These are phyloP conservation scores for Drosophila paramelanica DNA, from an alignment of 2,888 invertebrate genomes.

Conservation along the genomic window DNA sequence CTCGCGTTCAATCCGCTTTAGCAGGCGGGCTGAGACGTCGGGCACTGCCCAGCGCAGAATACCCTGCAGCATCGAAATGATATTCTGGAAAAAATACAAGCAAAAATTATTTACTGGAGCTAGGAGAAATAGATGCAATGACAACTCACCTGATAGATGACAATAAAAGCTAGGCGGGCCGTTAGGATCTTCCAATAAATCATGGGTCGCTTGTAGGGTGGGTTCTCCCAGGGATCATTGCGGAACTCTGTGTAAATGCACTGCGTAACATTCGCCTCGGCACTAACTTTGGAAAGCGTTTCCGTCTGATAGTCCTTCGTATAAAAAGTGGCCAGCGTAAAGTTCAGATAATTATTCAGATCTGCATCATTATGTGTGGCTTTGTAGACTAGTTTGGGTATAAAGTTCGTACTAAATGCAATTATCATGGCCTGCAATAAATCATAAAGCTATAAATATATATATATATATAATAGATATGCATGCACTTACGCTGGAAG, in stretches of 20 bases:
- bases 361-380: slow-evolving; percentile 85
- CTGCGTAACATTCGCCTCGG: slow-evolving; percentile 82
- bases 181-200: slow-evolving; percentile 91
- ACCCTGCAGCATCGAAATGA: slow-evolving; percentile 90
- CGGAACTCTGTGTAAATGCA: slow-evolving; percentile 90
- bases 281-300: slow-evolving; percentile 74
- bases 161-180: slow-evolving; percentile 90
- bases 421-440: slow-evolving; percentile 90
- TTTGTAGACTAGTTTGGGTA: slow-evolving; percentile 90
- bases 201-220: slow-evolving; percentile 87
- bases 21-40: slow-evolving; percentile 89
- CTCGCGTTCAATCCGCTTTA: slow-evolving; percentile 90
- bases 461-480: neutral
- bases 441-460: neutral
- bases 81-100: slow-evolving; percentile 86
- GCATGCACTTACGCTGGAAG: slow-evolving; percentile 89
- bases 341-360: slow-evolving; percentile 89
- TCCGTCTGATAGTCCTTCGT: slow-evolving; percentile 86
- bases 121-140: neutral
- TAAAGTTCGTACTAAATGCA: slow-evolving; percentile 93
- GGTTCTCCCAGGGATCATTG: slow-evolving; percentile 86
- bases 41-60: slow-evolving; percentile 91
- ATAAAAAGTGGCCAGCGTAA: slow-evolving; percentile 89
- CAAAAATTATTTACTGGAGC: neutral
- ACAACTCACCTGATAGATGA: slow-evolving; percentile 88